Evolutionary conservation across 2,113 vertebrate species (phyloP), one percentile per base, ranked within the genome.

Genomic region (Stegastes partitus): DNA sequence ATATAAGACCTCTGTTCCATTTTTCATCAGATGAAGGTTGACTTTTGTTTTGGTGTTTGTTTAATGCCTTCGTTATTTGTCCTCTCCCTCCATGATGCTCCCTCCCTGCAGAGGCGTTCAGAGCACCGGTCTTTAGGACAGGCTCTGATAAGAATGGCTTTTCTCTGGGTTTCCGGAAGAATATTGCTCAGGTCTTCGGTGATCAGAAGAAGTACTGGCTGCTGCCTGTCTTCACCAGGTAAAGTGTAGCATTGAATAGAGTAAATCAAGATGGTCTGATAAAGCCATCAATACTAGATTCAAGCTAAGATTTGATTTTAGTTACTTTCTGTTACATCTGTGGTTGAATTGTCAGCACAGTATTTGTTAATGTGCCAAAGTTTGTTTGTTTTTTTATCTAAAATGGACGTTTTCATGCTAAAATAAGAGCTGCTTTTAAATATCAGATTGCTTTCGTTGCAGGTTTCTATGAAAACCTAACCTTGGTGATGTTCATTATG

Each of bases 121-220:
- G 97, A 74, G 96, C 97, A 18, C 97, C 98, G 1, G 96, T 95
- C 7, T 99, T 99, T 87, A 95, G 97, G 84, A 96, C 96, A 0
- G 98, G 97, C 69, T 94, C 96, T 22, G 97, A 99, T 91, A 97
- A 96, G 92, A 97, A 98, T 58, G 97, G 97, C 44, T 99, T 99
- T 93, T 98, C 96, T 85, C 93, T 99, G 77, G 98, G 98, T 80
- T 96, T 92, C 87, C 93, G 91, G 73, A 99, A 98, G 94, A 99
- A 99, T 75, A 93, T 99, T 64, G 93, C 83, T 86, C 94, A 99
- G 82, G 97, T 99, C 67, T 99, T 99, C 49, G 98, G 98, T 42
- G 97, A 99, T 91, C 95, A 98, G 91, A 97, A 96, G 91, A 97
- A 96, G 81, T 98, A 95, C 75, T 99, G 98, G 97, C 88, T 95